These are phyloP conservation scores for Lagria hirta DNA, from an alignment of 2,888 invertebrate species.

Conservation along the genomic window DNA sequence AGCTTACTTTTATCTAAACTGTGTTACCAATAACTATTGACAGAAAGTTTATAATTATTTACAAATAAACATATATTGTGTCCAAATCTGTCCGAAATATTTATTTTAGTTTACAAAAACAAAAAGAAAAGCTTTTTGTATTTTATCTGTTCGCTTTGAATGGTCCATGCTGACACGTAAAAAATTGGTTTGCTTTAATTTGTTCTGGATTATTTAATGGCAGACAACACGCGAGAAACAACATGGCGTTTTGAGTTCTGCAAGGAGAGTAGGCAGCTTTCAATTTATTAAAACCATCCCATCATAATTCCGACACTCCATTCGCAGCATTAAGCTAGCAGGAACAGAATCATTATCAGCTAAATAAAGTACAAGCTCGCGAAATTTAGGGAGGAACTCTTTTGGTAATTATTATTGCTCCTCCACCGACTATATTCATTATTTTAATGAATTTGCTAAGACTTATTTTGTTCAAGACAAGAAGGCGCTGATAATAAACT, in stretches of 20 bases:
- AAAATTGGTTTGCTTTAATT: conserved; percentile 35
- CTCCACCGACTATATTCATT: too few relatives aligned
- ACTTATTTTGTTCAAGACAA: background rate
- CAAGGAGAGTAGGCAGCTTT: conserved; percentile 26
- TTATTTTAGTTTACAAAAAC: conserved; percentile 24
- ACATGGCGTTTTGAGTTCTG: conserved; percentile 32
- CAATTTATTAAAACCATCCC: conserved; percentile 7
- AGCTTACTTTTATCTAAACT: too few relatives aligned
- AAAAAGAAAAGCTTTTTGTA: conserved; percentile 14
- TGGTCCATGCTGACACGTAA: conserved; percentile 28
- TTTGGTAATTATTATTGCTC: background rate
- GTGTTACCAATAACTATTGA: too few relatives aligned
- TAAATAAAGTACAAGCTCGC: background rate
- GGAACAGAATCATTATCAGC: background rate
- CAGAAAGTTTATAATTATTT: too few relatives aligned
- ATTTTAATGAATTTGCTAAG: background rate
- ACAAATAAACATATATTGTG: too few relatives aligned
- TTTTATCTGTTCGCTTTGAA: conserved; percentile 20
- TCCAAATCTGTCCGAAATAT: conserved; percentile 19
- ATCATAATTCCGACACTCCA: background rate
- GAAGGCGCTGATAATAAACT: too few relatives aligned
- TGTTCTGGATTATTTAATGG: conserved; percentile 36
- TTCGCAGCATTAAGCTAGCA: background rate
- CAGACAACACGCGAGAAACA: conserved; percentile 33
- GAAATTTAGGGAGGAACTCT: background rate